Evolutionary conservation across 2,888 invertebrate species (phyloP), one percentile per base, ranked within the genome.

Genomic region (Gari tellinella): DNA sequence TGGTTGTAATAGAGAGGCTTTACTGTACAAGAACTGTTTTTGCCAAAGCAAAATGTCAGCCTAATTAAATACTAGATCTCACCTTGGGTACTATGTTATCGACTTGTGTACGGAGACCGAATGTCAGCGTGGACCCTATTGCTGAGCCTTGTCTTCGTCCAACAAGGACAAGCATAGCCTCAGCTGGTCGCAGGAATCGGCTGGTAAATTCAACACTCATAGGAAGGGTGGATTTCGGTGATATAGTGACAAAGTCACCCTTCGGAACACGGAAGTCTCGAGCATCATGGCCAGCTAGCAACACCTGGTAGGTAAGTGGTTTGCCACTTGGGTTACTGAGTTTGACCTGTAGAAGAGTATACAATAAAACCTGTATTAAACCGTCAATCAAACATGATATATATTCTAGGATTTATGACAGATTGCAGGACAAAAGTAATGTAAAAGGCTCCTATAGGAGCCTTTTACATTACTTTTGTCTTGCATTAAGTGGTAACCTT

Each of bases 301-400:
- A 67, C 0, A 90, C 87, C 31, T 88, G 82, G 82, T 92, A 92
- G n/a, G 84, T 81, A 52, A 92, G 80, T 2, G 91, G 84, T 73
- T 91, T 91, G 23, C 75, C 72, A 73, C 89, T 90, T 3, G 92
- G 90, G 80, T 92, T 92, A 60, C 82, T 88, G 43, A 92, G 66
- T 61, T 89, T 89, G 26, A 92, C 88, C 91, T 92, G 41, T 10
- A 25, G 15, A 26, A 8, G 17, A 46, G 40, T 12, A 40, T n/a
- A n/a, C n/a, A n/a, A n/a, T n/a, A n/a, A n/a, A n/a, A n/a, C n/a
- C n/a, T n/a, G n/a, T n/a, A n/a, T n/a, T n/a, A n/a, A n/a, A n/a
- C n/a, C n/a, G n/a, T n/a, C n/a, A n/a, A n/a, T n/a, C n/a, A n/a
- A n/a, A n/a, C n/a, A n/a, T n/a, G n/a, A n/a, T n/a, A n/a, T n/a